A percentile compares a stretch with the other conserved stretches of the same genome.
Evolutionary conservation across 2,113 vertebrate species (phyloP).

Genomic region (Semnopithecus entellus): DNA sequence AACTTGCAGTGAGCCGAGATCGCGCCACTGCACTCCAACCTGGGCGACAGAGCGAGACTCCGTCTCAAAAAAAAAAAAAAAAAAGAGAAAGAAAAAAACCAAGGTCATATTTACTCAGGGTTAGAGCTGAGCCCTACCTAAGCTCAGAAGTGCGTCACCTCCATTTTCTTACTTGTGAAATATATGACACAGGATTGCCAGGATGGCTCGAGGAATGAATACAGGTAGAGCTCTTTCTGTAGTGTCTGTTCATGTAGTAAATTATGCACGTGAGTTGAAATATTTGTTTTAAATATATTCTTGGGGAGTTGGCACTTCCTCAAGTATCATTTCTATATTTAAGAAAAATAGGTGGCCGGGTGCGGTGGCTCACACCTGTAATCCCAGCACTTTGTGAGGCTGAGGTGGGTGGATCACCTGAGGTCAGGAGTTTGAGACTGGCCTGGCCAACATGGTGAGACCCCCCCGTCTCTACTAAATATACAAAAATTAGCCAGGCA

Average conservation of each 20-base stretch:
- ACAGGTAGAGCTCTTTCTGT: not conserved
- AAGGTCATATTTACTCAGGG: not conserved
- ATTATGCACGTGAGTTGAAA: not conserved
- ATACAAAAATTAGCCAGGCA: too few relatives aligned
- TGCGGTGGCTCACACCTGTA: too few relatives aligned
- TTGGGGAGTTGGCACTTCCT: not conserved
- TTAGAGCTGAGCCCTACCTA: not conserved
- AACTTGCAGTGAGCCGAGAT: too few relatives aligned
- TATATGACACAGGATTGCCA: not conserved
- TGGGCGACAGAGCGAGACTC: too few relatives aligned
- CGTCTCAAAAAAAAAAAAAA: too few relatives aligned
- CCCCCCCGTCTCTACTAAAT: too few relatives aligned
- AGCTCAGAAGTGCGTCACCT: not conserved
- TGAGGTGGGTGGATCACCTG: too few relatives aligned
- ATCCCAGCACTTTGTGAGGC: too few relatives aligned
- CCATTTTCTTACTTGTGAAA: not conserved
- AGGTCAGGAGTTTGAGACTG: too few relatives aligned
- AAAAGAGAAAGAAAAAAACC: not conserved
- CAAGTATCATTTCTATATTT: not conserved
- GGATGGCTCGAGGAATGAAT: not conserved
- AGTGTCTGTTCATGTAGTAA: not conserved
- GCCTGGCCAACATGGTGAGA: too few relatives aligned
- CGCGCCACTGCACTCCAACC: too few relatives aligned
- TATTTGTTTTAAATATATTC: constrained; percentile 7
- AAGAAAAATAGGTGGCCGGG: not conserved